Base-by-base conservation (phyloP, 2,888 invertebrate genomes). In the Halictus ligatus region DNA sequence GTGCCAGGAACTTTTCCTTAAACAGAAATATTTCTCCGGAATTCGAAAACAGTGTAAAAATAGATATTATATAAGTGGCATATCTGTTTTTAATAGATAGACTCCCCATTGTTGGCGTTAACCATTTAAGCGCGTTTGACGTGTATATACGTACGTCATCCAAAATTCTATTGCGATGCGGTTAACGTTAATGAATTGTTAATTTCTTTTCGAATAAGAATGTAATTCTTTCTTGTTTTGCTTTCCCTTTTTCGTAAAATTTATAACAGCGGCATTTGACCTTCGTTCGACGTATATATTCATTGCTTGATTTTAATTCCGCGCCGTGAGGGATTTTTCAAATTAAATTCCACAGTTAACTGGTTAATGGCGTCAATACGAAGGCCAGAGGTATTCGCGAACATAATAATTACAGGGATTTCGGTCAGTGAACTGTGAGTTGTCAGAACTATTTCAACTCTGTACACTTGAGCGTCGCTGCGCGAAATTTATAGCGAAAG, bases 351-450 rank as follows among this genome's bases (percentile, higher is more conserved):
- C 35, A 35, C 35, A 0, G 35, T 35, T 35, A 35, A 35, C 35
- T 1, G 35, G 35, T 35, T 35, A 73, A 73, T 50, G 73, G 74
- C 58, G 72, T 72, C 46, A 25, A 77, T 77, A 58, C 67, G 21
- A 29, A 54, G 40, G 25, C 25, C 21, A 46, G 73, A 54, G 46
- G 40, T 67, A 58, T 69, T 81, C 83, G 54, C 50, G 67, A 15
- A 73, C 64, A 46, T 67, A 54, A 74, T 67, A 84, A 84, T 80
- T 81, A 58, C 29, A 40, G 81, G 21, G 64, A 84, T 46, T 81
- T 74, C 58, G 76, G 76, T 48, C 67, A 77, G 67, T 84, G 81
- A 81, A 64, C 76, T 21, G 64, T 35, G 21, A 73, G 50, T 81
- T 74, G 73, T 74, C 73, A 48, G 67, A 81, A 84, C 73, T 81